Conservation (phyloP, 2,113 vertebrate genomes). For the Lathamus discolor region DNA sequence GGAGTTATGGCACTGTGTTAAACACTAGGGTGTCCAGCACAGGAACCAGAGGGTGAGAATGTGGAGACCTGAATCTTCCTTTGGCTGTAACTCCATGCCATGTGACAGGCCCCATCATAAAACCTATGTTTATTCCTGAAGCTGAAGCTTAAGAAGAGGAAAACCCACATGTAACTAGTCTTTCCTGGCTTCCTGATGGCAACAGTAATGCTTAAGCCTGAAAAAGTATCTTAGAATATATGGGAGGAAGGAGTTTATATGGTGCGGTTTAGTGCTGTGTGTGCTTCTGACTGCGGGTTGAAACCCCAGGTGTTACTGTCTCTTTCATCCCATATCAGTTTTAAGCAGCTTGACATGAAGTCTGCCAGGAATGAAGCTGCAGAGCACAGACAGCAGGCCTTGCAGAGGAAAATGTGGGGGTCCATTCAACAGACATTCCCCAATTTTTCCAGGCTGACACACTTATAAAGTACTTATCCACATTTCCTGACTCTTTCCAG, state of each 20-base stretch:
- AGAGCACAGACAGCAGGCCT: background rate
- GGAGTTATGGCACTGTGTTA: rapidly evolving
- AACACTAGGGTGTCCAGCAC: background rate
- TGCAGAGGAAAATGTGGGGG: background rate
- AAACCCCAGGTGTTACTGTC: background rate
- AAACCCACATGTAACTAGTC: background rate
- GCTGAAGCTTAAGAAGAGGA: background rate
- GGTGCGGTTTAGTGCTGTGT: background rate
- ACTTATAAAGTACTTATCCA: background rate
- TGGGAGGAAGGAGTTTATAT: background rate
- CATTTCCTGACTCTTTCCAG: background rate
- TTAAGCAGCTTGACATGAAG: background rate
- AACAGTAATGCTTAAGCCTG: background rate
- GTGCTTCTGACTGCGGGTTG: background rate
- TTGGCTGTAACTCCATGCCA: background rate
- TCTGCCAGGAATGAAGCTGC: background rate
- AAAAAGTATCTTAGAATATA: background rate
- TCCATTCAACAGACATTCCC: background rate
- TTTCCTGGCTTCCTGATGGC: background rate
- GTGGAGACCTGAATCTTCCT: background rate
- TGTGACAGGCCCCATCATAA: background rate
- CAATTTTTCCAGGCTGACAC: background rate
- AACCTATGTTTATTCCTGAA: background rate
- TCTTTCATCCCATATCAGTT: background rate
- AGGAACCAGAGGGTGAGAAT: background rate